Base-by-base conservation (phyloP, 2,888 invertebrate species). In the Orthonychiurus folsomi region DNA sequence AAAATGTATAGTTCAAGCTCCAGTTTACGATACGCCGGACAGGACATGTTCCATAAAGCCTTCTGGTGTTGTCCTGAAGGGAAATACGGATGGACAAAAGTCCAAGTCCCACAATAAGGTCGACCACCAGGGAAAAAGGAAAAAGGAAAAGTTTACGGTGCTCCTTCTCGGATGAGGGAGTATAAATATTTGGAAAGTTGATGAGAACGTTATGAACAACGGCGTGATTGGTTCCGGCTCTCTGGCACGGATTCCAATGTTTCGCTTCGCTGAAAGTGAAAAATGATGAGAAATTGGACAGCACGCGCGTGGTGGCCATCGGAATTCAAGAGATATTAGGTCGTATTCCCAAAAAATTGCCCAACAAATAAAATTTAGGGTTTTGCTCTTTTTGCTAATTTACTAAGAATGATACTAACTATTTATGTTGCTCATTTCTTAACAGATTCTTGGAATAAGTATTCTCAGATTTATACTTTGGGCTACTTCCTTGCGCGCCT, bases 221-320 rank as follows among this genome's bases (percentile, higher is more conserved):
- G n/a, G 12, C 5, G 3, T 5, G 62, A 59, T 61, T 61, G 58
- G 67, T 65, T 63, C 63, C 67, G 65, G 54, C 61, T 23, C 15
- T 65, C 25, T 57, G 59, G 18, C 48, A 52, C 53, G 58, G 65
- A 67, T 63, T 67, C 66, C 67, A 66, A 67, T 67, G 64, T 66
- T 58, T 64, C 64, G 67, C 62, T 67, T 64, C 61, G 66, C 47
- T 59, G 66, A 66, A 56, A 62, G 60, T 64, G 61, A 64, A 60
- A 64, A 60, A 64, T 62, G 62, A 61, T 28, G 24, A 55, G 25
- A 12, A 52, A 52, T n/a, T n/a, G n/a, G n/a, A n/a, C n/a, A 47
- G 48, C 15, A 12, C 12, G 15, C 15, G 48, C n/a, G n/a, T n/a
- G n/a, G n/a, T n/a, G n/a, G n/a, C n/a, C n/a, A n/a, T n/a, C n/a